These are phyloP conservation scores for Chloebia gouldiae DNA, from an alignment of 2,113 vertebrate species.

Conservation along the genomic window DNA sequence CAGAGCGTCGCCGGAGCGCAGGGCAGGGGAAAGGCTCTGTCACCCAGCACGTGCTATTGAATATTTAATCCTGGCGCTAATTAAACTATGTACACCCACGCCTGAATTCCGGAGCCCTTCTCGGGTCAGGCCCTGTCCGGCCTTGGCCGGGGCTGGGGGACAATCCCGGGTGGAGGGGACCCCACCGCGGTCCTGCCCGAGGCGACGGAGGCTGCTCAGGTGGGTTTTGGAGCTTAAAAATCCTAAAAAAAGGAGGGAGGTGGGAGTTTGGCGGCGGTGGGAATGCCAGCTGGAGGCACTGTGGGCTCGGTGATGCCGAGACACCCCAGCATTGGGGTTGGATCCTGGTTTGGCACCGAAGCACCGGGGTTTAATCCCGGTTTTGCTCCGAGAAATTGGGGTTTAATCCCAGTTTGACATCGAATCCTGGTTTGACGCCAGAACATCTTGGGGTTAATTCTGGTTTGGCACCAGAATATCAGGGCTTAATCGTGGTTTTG, in stretches of 20 bases:
- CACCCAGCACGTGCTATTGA: background rate
- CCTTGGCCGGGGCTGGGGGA: background rate
- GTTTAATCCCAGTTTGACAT: background rate
- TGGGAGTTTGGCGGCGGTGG: background rate
- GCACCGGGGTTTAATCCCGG: background rate
- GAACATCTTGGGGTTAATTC: background rate
- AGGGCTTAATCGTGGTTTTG: background rate
- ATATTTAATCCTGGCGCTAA: slow-evolving; percentile 10
- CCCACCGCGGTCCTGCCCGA: background rate
- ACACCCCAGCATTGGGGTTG: fast-evolving
- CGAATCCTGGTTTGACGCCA: background rate
- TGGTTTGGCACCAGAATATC: background rate
- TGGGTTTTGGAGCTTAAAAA: background rate
- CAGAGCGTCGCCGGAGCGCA: fast-evolving
- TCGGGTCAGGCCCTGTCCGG: background rate
- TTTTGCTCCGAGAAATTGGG: background rate
- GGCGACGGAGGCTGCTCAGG: background rate
- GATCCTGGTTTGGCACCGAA: background rate
- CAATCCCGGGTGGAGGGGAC: background rate
- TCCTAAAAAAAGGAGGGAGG: background rate
- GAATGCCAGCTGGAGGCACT: background rate
- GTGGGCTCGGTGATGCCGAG: background rate
- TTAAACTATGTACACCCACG: slow-evolving; percentile 33
- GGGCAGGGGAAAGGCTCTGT: background rate
- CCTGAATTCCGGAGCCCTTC: slow-evolving; percentile 3